Percentiles rank a stretch among this genome's conserved stretches.
These are phyloP conservation scores for Nycteola revayana DNA, from an alignment of 2,888 invertebrate species.

Conservation along the genomic window DNA sequence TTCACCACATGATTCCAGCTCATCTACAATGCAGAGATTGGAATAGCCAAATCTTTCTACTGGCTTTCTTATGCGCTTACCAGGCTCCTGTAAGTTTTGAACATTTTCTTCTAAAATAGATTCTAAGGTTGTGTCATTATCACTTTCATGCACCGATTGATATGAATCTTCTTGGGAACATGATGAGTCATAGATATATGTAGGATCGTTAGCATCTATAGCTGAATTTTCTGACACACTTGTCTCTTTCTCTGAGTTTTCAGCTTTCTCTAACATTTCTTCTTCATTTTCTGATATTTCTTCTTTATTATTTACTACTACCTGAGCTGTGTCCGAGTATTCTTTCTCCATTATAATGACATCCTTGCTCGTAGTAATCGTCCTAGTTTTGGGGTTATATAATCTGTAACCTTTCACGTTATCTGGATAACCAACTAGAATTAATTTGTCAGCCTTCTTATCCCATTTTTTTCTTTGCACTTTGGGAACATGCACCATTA, in stretches of 20 bases:
- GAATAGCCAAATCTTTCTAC: not conserved
- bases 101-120: not conserved
- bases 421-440: constrained; percentile 5
- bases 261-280: no score
- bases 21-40: constrained; percentile 1
- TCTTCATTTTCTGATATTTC: no score
- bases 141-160: no score
- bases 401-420: constrained; percentile 14
- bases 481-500: constrained; percentile 11
- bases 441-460: constrained; percentile 3
- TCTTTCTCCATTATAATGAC: constrained; percentile 11
- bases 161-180: no score
- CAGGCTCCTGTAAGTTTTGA: not conserved
- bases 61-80: not conserved
- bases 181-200: no score
- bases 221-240: no score
- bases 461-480: constrained; percentile 10
- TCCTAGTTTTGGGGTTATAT: constrained; percentile 5
- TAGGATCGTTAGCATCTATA: not conserved
- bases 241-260: not conserved
- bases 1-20: constrained; percentile 1
- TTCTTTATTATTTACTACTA: no score
- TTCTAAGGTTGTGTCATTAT: not conserved
- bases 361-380: constrained; percentile 12
- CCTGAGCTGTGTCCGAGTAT: no score